Evolutionary conservation across 53 echinoderm and acorn worm species (phyloP).

Genomic region (Actinopyga echinites): DNA sequence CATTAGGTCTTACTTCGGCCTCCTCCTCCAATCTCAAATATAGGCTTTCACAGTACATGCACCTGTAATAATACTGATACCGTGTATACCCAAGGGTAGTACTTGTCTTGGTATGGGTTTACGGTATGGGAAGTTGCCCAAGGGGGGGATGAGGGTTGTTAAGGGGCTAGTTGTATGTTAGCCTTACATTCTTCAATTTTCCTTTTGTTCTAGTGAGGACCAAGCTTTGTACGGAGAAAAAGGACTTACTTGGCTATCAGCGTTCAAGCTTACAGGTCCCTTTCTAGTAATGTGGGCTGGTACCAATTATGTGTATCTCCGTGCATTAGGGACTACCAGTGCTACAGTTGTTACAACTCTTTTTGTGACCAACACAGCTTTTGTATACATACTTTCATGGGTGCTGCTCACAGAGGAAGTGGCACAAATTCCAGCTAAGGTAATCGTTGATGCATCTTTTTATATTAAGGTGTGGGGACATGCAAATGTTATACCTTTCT

Average conservation of each 20-base stretch:
- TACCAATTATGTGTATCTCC: slow-evolving; percentile 88
- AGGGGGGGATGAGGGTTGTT: too few species aligned
- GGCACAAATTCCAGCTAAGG: slow-evolving; percentile 72
- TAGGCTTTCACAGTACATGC: too few species aligned
- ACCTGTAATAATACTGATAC: too few species aligned
- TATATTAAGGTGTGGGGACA: not conserved
- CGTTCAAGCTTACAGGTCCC: slow-evolving; percentile 58
- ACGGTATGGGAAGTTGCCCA: too few species aligned
- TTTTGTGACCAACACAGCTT: slow-evolving; percentile 85
- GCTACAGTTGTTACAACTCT: slow-evolving; percentile 76
- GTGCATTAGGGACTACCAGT: slow-evolving; percentile 69
- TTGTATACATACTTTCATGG: slow-evolving; percentile 88
- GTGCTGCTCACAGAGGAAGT: slow-evolving; percentile 73
- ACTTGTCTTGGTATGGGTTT: too few species aligned
- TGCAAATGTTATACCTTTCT: not conserved
- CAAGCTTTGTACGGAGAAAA: slow-evolving; percentile 60
- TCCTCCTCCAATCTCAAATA: too few species aligned
- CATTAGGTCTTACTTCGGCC: too few species aligned
- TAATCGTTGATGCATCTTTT: not conserved
- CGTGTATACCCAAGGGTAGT: too few species aligned
- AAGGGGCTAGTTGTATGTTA: too few species aligned
- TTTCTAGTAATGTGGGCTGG: slow-evolving; percentile 78
- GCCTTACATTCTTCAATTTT: not conserved
- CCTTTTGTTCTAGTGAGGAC: slow-evolving; percentile 56
- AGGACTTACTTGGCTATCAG: slow-evolving; percentile 51